Evolutionary conservation across 2,888 invertebrate species (phyloP).

Genomic region (Lochmaea crataegi): DNA sequence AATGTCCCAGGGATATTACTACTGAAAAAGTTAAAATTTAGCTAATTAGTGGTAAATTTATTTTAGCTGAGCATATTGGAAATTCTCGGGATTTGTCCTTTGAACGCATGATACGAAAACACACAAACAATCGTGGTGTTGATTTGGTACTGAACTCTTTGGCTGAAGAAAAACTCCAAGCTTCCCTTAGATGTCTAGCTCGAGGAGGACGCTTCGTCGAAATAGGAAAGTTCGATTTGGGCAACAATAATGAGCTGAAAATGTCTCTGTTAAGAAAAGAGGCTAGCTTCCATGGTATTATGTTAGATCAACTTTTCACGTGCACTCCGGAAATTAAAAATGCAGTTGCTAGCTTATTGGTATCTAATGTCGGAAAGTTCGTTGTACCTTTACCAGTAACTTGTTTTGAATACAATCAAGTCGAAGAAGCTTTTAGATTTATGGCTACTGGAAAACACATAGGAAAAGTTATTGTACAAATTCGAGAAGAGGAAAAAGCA

Average conservation of each 20-base stretch:
- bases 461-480: conserved; percentile 74
- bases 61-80: conserved; percentile 50
- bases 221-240: conserved; percentile 88
- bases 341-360: conserved; percentile 18
- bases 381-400: conserved; percentile 77
- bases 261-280: conserved; percentile 79
- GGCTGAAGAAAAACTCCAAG: conserved; percentile 89
- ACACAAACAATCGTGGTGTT: conserved; percentile 89
- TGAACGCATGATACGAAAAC: conserved; percentile 83
- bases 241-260: conserved; percentile 72
- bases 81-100: conserved; percentile 88
- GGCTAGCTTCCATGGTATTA: conserved; percentile 80
- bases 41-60: background rate
- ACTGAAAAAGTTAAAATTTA: too few species aligned
- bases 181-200: conserved; percentile 73
- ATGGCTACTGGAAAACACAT: conserved; percentile 81
- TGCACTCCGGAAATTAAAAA: conserved; percentile 31
- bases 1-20: too few species aligned
- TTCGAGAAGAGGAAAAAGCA: conserved; percentile 58
- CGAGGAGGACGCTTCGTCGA: conserved; percentile 79
- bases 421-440: conserved; percentile 78
- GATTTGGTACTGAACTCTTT: conserved; percentile 92
- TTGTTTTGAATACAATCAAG: conserved; percentile 73
- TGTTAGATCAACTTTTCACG: conserved; percentile 70
- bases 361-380: conserved; percentile 65